Base-by-base conservation (phyloP, 2,888 invertebrate genomes). In the Ophion costatus region DNA sequence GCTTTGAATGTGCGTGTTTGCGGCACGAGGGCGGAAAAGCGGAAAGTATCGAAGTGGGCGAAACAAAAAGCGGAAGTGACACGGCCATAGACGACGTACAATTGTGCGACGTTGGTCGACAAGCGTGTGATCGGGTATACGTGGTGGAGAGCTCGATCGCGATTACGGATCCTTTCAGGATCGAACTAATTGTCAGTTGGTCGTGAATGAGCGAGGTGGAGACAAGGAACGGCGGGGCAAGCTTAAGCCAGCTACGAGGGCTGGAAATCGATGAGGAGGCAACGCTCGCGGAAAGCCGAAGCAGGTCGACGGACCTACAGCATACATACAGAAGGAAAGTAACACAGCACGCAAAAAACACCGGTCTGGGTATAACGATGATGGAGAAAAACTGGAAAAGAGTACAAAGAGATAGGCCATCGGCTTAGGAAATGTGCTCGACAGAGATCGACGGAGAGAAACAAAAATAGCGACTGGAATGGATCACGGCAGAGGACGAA, bases 81-180 rank as follows among this genome's bases (percentile, higher is more conserved):
- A 11, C 38, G 42, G 24, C 14, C 57, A 64, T 67, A 42, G 20
- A 2, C 42, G 24, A 14, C 17, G 69, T 66, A 59, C 33, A 45
- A 51, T 42, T 59, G 67, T 67, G 67, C n/a, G 42, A 45, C 42
- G 67, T 45, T 59, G 69, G 69, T 69, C n/a, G 45, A 6, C 38
- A 38, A 9, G 38, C 38, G 38, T 38, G 38, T 7, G 22, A 22
- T 20, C 51, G 11, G 14, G 63, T 77, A n/a, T 77, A 59, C 38
- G 70, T 64, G 63, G 33, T 38, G 42, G 56, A 66, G 76, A 76
- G 76, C 76, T 82, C 76, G 81, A 82, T 82, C 38, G 9, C 38
- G 38, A 38, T 38, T 38, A 76, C 66, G 63, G 70, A 66, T 63
- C 73, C n/a, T 74, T 11, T 56, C 45, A 29, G 66, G 64, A 76